Percentiles rank a stretch among this genome's conserved stretches.
These are phyloP conservation scores for Coenonympha arcania DNA, from an alignment of 2,888 invertebrate genomes.

Conservation along the genomic window DNA sequence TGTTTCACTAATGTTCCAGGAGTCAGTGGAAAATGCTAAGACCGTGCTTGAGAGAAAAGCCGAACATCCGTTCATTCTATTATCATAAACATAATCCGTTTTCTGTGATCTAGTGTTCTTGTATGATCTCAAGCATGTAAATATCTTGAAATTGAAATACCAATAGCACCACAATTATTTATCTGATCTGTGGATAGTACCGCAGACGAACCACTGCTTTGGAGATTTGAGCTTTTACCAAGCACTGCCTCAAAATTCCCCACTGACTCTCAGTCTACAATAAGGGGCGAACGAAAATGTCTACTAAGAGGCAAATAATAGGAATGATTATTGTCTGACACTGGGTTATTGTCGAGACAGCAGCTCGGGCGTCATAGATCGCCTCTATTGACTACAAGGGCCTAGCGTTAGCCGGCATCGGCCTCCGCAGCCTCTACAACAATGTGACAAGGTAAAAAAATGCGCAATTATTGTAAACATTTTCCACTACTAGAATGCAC, in stretches of 20 bases:
- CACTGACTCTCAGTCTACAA: slow-evolving; percentile 14
- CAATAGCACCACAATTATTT: no score
- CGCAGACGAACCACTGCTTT: no score
- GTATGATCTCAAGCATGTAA: no score
- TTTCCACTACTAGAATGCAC: slow-evolving; percentile 19
- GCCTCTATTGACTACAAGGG: slow-evolving; percentile 58
- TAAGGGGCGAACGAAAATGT: slow-evolving; percentile 40
- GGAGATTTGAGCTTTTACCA: neutral
- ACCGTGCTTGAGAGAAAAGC: neutral
- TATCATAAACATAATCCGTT: no score
- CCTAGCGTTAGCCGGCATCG: slow-evolving; percentile 26
- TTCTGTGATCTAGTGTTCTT: no score
- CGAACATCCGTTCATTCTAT: no score
- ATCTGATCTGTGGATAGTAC: no score
- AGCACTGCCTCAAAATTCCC: neutral
- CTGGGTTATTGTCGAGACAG: slow-evolving; percentile 75
- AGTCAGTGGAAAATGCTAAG: neutral
- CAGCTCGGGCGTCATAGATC: slow-evolving; percentile 59
- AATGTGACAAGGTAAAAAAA: slow-evolving; percentile 28
- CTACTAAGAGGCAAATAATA: slow-evolving; percentile 62
- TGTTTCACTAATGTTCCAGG: slow-evolving; percentile 15
- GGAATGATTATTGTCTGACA: slow-evolving; percentile 73
- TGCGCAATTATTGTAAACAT: slow-evolving; percentile 16
- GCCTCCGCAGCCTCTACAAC: slow-evolving; percentile 29
- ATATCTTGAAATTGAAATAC: no score